Conservation (phyloP, 2,113 vertebrate species). For the Pao palembangensis region DNA sequence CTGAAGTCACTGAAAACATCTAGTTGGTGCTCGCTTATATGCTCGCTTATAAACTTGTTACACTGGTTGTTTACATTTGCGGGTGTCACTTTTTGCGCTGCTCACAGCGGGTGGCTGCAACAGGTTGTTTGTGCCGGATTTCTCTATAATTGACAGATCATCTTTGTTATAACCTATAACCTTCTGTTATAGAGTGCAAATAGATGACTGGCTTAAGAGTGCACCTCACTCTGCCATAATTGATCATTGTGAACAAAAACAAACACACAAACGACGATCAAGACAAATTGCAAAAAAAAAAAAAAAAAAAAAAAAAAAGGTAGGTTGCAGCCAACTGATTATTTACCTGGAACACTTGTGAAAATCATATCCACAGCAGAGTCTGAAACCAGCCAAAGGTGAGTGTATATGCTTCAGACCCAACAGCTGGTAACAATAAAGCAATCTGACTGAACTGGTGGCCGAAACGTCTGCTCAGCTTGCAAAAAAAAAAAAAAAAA, state of each 20-base stretch:
- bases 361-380: slow-evolving; percentile 47
- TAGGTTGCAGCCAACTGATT: slow-evolving; percentile 50
- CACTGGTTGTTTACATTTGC: neutral
- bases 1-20: neutral
- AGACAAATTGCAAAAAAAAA: too few relatives aligned
- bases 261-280: too few relatives aligned
- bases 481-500: too few relatives aligned
- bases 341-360: slow-evolving; percentile 55
- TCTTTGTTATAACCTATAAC: too few relatives aligned
- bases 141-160: neutral
- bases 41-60: neutral
- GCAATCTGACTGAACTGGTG: slow-evolving; percentile 71
- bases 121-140: slow-evolving; percentile 48
- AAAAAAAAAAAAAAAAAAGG: slow-evolving; percentile 5
- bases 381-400: slow-evolving; percentile 56
- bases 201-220: too few relatives aligned
- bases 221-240: slow-evolving; percentile 24
- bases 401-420: slow-evolving; percentile 55
- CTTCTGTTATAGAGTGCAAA: too few relatives aligned
- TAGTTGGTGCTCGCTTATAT: neutral
- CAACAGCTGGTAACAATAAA: slow-evolving; percentile 80
- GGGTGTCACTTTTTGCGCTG: slow-evolving; percentile 30
- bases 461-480: slow-evolving; percentile 74
- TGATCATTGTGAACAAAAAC: slow-evolving; percentile 15
- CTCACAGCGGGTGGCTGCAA: slow-evolving; percentile 50